phyloP scores from a whole-genome alignment of 2,797 vertebrate genomes.

The Hippocampus kuda region DNA sequence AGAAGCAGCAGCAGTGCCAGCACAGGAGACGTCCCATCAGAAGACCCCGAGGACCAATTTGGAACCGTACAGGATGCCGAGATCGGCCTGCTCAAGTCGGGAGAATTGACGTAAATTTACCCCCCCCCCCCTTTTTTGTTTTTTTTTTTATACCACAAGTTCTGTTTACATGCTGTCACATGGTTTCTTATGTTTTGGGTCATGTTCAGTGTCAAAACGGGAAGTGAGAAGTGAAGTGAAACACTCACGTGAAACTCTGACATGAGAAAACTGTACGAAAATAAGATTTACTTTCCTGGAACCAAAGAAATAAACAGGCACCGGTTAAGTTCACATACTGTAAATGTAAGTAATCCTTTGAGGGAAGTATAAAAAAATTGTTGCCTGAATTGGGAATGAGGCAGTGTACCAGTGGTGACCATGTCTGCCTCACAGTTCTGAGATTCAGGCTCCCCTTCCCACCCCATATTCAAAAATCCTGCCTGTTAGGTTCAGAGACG shows the following conservation, averaged over 20 bases:
- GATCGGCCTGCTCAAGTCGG: slow-evolving; percentile 84
- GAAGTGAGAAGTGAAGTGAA: slow-evolving; percentile 25
- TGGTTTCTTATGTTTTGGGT: neutral
- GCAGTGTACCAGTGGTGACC: too few relatives aligned
- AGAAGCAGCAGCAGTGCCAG: slow-evolving; percentile 56
- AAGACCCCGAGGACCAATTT: slow-evolving; percentile 62
- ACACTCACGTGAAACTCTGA: neutral
- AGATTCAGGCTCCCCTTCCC: too few relatives aligned
- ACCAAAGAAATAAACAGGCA: neutral
- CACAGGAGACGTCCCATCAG: slow-evolving; percentile 64
- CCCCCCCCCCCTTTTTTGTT: too few relatives aligned
- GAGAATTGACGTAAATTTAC: slow-evolving; percentile 82
- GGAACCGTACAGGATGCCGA: slow-evolving; percentile 82
- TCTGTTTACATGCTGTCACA: neutral
- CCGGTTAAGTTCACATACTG: neutral
- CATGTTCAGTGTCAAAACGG: neutral
- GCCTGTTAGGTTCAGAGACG: too few relatives aligned
- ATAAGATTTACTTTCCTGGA: neutral
- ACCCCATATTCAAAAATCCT: too few relatives aligned
- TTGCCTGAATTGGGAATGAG: neutral
- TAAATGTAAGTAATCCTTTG: neutral
- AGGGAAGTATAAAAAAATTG: neutral
- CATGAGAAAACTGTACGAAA: neutral
- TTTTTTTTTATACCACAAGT: neutral
- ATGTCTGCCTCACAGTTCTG: too few relatives aligned